Percentiles rank a stretch among this genome's conserved stretches.
phyloP scores from a whole-genome alignment of 2,888 invertebrate genomes.

The Lamellibrachia columna region DNA sequence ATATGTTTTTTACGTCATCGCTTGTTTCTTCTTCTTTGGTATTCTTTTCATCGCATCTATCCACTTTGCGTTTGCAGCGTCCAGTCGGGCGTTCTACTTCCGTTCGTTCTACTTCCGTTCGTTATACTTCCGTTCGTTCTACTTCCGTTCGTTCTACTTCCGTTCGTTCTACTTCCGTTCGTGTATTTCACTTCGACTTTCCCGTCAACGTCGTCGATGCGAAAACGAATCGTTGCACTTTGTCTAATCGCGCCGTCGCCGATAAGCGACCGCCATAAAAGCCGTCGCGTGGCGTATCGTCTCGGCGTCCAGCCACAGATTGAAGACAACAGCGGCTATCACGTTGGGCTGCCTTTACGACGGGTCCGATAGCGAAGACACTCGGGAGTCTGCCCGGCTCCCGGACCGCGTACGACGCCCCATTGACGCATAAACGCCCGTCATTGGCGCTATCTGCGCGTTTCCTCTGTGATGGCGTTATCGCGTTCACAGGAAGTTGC shows the following conservation, averaged over 20 bases:
- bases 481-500: slow-evolving; percentile 16
- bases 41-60: background rate
- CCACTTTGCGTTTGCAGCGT: background rate
- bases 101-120: background rate
- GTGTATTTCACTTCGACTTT: background rate
- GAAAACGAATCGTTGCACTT: background rate
- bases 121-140: background rate
- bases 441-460: background rate
- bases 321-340: background rate
- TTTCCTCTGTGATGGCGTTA: background rate
- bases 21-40: background rate
- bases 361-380: background rate
- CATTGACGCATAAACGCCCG: background rate
- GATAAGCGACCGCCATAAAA: slow-evolving; percentile 6
- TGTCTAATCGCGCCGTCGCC: background rate
- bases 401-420: background rate
- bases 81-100: background rate
- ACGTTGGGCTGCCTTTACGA: background rate
- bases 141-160: too few species aligned
- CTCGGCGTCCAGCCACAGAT: background rate
- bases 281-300: background rate
- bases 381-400: background rate
- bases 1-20: background rate
- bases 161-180: background rate
- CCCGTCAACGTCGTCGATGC: background rate